Evolutionary conservation across 1,140 invertebrate genomes (phyloP), one percentile per base, ranked within the genome.

Genomic region (Pogonus chalceus): DNA sequence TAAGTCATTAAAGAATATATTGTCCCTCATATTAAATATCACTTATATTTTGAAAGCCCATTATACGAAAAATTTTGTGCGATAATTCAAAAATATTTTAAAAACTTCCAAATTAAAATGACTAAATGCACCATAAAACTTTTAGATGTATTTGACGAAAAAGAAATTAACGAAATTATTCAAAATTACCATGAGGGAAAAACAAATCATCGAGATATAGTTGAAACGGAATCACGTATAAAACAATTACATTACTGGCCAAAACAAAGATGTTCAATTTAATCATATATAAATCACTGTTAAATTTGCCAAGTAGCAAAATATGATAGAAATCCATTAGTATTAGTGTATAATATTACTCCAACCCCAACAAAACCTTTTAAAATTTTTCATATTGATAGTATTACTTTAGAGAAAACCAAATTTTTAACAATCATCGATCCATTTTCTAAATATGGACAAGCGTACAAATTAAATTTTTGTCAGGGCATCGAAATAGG

Each of bases 381-480:
- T n/a, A n/a, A n/a, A n/a, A n/a, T n/a, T n/a, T 14, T 43, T 24
- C 31, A 51, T 20, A 16, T 57, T 24, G 56, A 57, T 35, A 57
- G 31, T 4, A 23, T 35, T 14, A 26, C 56, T 20, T 43, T 57
- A 23, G 48, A 57, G 39, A 20, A 54, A 16, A 43, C 37, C 21
- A 51, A 50, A 55, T 57, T 54, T 21, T 57, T 55, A 47, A 55
- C 56, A 18, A 54, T 54, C 9, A 26, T 53, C 24, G 56, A 57
- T 22, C 24, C 14, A 20, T 57, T 57, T 43, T 57, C 47, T 14
- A 57, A 54, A 46, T 57, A 57, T 20, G 56, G 52, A 18, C 52
- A 57, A 50, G 52, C 52, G 1, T 57, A 57, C n/a, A n/a, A n/a
- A n/a, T n/a, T n/a, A n/a, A n/a, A n/a, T n/a, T n/a, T n/a, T n/a